Conservation (phyloP, 2,113 vertebrate species). For the Haemorhous mexicanus region DNA sequence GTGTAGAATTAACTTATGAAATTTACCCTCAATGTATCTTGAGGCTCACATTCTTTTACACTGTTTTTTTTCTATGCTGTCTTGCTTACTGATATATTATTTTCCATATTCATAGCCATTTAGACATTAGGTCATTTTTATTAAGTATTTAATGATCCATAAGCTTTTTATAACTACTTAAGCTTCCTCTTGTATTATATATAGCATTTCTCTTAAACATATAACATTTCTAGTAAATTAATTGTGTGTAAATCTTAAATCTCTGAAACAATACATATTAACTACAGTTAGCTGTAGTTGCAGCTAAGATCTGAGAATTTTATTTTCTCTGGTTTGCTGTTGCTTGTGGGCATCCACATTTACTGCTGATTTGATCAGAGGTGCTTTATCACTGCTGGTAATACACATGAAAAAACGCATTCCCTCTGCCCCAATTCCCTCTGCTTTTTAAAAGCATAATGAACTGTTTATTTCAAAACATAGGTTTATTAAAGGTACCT, state of each 20-base stretch:
- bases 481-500: not conserved
- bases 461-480: not conserved
- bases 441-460: not conserved
- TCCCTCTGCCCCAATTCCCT: accelerated
- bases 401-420: not conserved
- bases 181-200: not conserved
- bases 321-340: not conserved
- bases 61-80: not conserved
- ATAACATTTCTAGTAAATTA: not conserved
- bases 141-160: not conserved
- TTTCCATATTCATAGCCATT: not conserved
- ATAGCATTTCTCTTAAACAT: not conserved
- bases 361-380: not conserved
- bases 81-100: not conserved
- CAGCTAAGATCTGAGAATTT: not conserved
- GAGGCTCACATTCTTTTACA: not conserved
- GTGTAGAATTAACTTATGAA: not conserved
- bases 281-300: not conserved
- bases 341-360: not conserved
- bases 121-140: not conserved
- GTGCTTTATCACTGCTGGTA: not conserved
- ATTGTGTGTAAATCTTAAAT: not conserved
- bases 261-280: not conserved
- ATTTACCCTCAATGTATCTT: not conserved
- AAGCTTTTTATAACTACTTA: not conserved